These are phyloP conservation scores for Rachycentron canadum DNA, from an alignment of 2,797 vertebrate genomes.

Conservation along the genomic window DNA sequence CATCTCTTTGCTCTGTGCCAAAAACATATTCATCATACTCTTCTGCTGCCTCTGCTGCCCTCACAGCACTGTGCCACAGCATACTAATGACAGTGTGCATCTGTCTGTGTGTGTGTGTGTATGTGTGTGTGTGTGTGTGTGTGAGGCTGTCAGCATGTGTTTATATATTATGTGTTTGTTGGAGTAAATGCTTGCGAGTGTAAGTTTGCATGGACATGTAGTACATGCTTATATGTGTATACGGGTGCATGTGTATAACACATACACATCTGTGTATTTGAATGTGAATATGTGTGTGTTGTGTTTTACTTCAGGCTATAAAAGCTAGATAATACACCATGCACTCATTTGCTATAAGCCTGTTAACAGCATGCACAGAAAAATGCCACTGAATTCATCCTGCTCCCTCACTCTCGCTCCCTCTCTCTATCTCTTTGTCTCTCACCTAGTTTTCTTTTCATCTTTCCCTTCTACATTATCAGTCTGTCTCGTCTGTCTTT, in stretches of 20 bases:
- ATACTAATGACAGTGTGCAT: constrained; percentile 77
- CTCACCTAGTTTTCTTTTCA: constrained; percentile 29
- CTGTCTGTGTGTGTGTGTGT: constrained; percentile 42
- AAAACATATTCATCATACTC: constrained; percentile 85
- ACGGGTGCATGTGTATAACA: constrained; percentile 27
- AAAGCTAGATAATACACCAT: constrained; percentile 80
- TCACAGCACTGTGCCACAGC: constrained; percentile 75
- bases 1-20: constrained; percentile 77
- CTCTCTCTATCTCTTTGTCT: constrained; percentile 31
- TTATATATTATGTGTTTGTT: constrained; percentile 66
- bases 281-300: constrained; percentile 55
- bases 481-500: constrained; percentile 42
- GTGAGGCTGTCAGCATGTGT: constrained; percentile 61
- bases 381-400: constrained; percentile 72
- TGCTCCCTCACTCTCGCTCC: constrained; percentile 12
- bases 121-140: constrained; percentile 36
- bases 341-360: constrained; percentile 84
- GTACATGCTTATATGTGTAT: constrained; percentile 41
- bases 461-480: constrained; percentile 53
- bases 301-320: constrained; percentile 74
- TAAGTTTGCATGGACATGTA: constrained; percentile 40
- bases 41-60: constrained; percentile 81
- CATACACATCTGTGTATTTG: constrained; percentile 49
- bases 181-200: constrained; percentile 56
- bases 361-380: constrained; percentile 77